Conservation (phyloP, 2,888 invertebrate genomes). For the Volucella inflata region DNA sequence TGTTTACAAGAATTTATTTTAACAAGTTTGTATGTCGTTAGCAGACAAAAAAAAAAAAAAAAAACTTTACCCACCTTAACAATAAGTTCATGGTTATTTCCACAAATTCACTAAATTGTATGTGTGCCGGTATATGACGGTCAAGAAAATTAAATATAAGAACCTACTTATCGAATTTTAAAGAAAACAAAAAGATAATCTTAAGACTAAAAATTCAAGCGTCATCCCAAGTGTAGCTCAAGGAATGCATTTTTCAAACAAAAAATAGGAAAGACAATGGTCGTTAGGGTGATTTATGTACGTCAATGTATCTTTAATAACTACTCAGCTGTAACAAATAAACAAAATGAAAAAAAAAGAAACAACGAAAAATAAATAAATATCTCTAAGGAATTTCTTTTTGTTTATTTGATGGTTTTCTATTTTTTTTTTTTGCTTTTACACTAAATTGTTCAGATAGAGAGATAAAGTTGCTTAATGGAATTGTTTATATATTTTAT, state of each 20-base stretch:
- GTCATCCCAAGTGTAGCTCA: conserved; percentile 40
- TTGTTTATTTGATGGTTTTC: conserved; percentile 40
- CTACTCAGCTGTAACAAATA: conserved; percentile 30
- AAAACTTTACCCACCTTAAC: conserved; percentile 4
- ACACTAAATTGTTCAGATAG: conserved; percentile 60
- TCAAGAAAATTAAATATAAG: conserved; percentile 19
- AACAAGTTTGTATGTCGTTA: conserved; percentile 52
- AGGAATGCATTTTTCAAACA: conserved; percentile 19
- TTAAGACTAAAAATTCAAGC: conserved; percentile 30
- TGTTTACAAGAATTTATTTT: conserved; percentile 60
- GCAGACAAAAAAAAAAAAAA: conserved; percentile 34
- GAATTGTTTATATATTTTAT: conserved; percentile 62
- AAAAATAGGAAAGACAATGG: conserved; percentile 6
- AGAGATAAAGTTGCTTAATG: conserved; percentile 58
- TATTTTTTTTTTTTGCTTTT: conserved; percentile 21
- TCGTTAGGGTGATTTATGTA: not conserved
- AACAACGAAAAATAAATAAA: conserved; percentile 23
- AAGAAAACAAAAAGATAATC: conserved; percentile 13
- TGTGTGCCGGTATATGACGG: not conserved
- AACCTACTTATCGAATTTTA: conserved; percentile 6
- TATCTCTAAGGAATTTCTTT: conserved; percentile 53
- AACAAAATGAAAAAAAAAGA: conserved; percentile 47
- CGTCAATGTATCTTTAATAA: not conserved
- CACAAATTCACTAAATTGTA: conserved; percentile 14
- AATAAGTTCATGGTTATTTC: conserved; percentile 5